A percentile compares a stretch with the other conserved stretches of the same genome.
phyloP scores from a whole-genome alignment of 2,888 invertebrate genomes.

The Caenorhabditis wallacei region DNA sequence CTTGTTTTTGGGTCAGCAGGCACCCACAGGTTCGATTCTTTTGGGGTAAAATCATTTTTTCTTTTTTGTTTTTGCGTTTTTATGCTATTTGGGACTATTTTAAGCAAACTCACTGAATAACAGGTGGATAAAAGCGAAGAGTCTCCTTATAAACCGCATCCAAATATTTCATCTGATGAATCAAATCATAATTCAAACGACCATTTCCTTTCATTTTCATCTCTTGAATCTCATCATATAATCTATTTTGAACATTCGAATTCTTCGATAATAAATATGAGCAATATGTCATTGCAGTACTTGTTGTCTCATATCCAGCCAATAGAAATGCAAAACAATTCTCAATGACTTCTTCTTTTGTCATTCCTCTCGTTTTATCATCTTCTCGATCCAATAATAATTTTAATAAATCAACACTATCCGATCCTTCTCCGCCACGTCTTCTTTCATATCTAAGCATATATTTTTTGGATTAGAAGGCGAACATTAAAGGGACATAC shows the following conservation, averaged over 20 bases:
- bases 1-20: too few species aligned
- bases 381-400: slow-evolving; percentile 68
- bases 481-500: slow-evolving; percentile 37
- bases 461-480: background rate
- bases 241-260: slow-evolving; percentile 84
- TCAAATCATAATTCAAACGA: slow-evolving; percentile 63
- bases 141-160: slow-evolving; percentile 81
- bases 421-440: slow-evolving; percentile 57
- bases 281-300: slow-evolving; percentile 85
- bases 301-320: slow-evolving; percentile 86
- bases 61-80: too few species aligned
- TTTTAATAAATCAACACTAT: slow-evolving; percentile 72
- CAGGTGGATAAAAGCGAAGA: slow-evolving; percentile 78
- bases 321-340: slow-evolving; percentile 85
- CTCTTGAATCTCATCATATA: slow-evolving; percentile 84
- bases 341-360: slow-evolving; percentile 82
- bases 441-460: slow-evolving; percentile 59
- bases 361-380: slow-evolving; percentile 56
- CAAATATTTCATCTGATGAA: slow-evolving; percentile 76
- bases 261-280: slow-evolving; percentile 85
- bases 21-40: too few species aligned
- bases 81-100: too few species aligned
- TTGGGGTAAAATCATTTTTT: background rate
- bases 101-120: slow-evolving; percentile 71
- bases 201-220: slow-evolving; percentile 77